Percentiles rank a stretch among this genome's conserved stretches.
These are phyloP conservation scores for Dermolepida albohirtum DNA, from an alignment of 2,888 invertebrate genomes.

Conservation along the genomic window DNA sequence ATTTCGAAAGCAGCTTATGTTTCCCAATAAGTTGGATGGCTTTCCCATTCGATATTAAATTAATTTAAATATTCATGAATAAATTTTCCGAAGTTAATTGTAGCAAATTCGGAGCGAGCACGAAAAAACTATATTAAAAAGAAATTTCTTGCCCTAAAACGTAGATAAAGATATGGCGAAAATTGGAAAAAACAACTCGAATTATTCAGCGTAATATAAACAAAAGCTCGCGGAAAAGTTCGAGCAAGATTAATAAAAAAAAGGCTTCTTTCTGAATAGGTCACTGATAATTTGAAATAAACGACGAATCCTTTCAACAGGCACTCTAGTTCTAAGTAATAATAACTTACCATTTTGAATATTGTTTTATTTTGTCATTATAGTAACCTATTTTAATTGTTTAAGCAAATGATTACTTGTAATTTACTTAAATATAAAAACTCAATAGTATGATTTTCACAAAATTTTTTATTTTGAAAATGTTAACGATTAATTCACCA, in stretches of 20 bases:
- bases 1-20: constrained; percentile 20
- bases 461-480: too few species aligned
- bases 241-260: constrained; percentile 16
- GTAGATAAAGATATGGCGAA: constrained; percentile 15
- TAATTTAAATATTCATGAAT: constrained; percentile 39
- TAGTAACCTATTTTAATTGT: too few species aligned
- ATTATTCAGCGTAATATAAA: constrained; percentile 24
- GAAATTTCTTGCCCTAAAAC: constrained; percentile 26
- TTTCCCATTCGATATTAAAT: constrained; percentile 16
- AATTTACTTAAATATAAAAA: too few species aligned
- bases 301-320: constrained; percentile 7
- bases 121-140: constrained; percentile 32
- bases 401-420: too few species aligned
- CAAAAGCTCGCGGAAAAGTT: constrained; percentile 19
- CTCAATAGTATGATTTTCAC: too few species aligned
- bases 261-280: constrained; percentile 10
- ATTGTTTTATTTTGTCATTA: too few species aligned
- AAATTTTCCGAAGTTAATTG: constrained; percentile 23
- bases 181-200: constrained; percentile 26
- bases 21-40: constrained; percentile 29
- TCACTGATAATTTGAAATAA: constrained; percentile 16
- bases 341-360: neutral
- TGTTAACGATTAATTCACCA: too few species aligned
- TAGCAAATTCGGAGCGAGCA: constrained; percentile 34
- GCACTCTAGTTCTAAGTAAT: neutral